Evolutionary conservation across 2,888 invertebrate genomes (phyloP).

Genomic region (Erebia epiphron): DNA sequence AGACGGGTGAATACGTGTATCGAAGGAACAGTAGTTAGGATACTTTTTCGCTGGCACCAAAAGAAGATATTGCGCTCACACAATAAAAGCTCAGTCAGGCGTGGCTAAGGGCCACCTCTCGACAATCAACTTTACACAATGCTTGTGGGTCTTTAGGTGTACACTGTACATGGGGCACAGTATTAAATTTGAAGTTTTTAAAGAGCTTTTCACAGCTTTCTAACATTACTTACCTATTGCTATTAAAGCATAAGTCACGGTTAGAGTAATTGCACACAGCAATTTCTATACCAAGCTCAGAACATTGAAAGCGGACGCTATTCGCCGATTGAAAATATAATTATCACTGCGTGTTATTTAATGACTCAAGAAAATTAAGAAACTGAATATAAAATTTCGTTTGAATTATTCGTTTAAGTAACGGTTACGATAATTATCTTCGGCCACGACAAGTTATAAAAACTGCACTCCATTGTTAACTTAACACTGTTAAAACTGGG

Average conservation of each 20-base stretch:
- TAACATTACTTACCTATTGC: slow-evolving; percentile 6
- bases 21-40: no score
- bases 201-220: slow-evolving; percentile 18
- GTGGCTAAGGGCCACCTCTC: no score
- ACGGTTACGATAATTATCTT: slow-evolving; percentile 30
- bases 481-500: slow-evolving; percentile 16
- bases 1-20: no score
- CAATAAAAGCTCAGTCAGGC: no score
- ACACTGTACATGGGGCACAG: not conserved
- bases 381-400: slow-evolving; percentile 13
- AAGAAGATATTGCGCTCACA: no score
- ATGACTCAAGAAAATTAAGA: slow-evolving; percentile 27
- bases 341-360: slow-evolving; percentile 30
- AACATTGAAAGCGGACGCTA: slow-evolving; percentile 30
- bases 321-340: slow-evolving; percentile 27
- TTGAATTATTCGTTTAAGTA: slow-evolving; percentile 27
- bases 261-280: slow-evolving; percentile 30
- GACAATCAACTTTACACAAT: no score
- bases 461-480: slow-evolving; percentile 27
- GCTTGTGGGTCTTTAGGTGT: not conserved
- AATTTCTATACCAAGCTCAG: slow-evolving; percentile 20
- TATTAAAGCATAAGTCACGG: slow-evolving; percentile 25
- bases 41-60: no score
- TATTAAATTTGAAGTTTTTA: not conserved
- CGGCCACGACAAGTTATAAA: slow-evolving; percentile 30